Percentiles rank a stretch among this genome's conserved stretches.
These are phyloP conservation scores for Corythaixoides concolor DNA, from an alignment of 2,113 vertebrate genomes.

Conservation along the genomic window DNA sequence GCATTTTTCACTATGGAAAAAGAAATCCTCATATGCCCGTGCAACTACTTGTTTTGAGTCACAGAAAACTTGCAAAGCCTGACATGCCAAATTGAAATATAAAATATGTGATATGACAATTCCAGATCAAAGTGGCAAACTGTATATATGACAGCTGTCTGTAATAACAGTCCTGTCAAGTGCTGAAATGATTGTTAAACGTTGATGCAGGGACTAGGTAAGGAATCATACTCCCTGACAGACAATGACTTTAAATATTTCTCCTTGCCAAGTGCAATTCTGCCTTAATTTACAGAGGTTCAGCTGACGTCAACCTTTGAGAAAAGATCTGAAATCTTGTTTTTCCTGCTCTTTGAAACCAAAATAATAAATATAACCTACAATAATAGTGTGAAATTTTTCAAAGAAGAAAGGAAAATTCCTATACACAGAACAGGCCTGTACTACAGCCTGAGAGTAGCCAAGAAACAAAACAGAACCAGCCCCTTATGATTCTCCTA, in stretches of 20 bases:
- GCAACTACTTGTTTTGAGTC: not conserved
- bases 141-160: not conserved
- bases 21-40: not conserved
- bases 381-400: not conserved
- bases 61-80: not conserved
- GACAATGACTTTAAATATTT: not conserved
- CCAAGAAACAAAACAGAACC: not conserved
- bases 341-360: not conserved
- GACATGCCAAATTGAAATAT: not conserved
- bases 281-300: not conserved
- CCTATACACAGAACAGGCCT: rapidly evolving
- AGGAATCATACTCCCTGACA: not conserved
- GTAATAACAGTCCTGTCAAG: not conserved
- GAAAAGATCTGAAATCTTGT: not conserved
- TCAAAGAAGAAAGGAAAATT: not conserved
- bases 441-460: not conserved
- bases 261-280: not conserved
- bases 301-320: not conserved
- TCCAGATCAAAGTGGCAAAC: not conserved
- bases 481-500: not conserved
- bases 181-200: not conserved
- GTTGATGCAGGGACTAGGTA: not conserved
- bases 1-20: not conserved
- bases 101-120: not conserved
- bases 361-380: not conserved